Conservation (phyloP, 64 coral and sea anemone species). For the Dendronephthya gigantea region DNA sequence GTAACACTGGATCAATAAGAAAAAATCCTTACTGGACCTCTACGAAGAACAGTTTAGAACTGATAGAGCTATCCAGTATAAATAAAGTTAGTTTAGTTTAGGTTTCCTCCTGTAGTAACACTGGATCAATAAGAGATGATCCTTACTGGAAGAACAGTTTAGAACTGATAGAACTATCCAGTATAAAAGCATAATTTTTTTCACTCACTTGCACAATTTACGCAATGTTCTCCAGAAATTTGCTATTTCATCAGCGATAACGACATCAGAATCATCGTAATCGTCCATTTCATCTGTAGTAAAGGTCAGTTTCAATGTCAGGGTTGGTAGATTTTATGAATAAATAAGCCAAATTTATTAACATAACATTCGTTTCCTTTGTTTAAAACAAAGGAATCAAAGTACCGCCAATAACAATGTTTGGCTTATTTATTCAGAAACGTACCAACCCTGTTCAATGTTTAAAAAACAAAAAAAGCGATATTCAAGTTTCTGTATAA, state of each 20-base stretch:
- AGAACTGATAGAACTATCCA: too few relatives aligned
- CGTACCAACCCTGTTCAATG: not conserved
- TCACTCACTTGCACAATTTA: not conserved
- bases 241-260: not conserved
- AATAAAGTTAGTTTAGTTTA: not conserved
- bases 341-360: too few relatives aligned
- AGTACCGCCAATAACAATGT: too few relatives aligned
- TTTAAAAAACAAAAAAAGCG: not conserved
- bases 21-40: too few relatives aligned
- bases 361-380: too few relatives aligned
- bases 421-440: too few relatives aligned
- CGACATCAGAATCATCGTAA: not conserved
- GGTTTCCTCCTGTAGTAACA: too few relatives aligned
- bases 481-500: not conserved
- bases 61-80: not conserved
- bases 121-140: not conserved
- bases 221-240: not conserved
- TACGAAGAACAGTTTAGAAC: too few relatives aligned
- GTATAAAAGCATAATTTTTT: not conserved
- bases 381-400: too few relatives aligned
- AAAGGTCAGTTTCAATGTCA: not conserved
- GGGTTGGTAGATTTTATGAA: too few relatives aligned
- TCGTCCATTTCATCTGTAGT: not conserved
- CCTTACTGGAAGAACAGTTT: not conserved
- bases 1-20: too few relatives aligned